A percentile compares a stretch with the other conserved stretches of the same genome.
Conservation (phyloP, 1,140 invertebrate genomes). For the Dreissena polymorpha region DNA sequence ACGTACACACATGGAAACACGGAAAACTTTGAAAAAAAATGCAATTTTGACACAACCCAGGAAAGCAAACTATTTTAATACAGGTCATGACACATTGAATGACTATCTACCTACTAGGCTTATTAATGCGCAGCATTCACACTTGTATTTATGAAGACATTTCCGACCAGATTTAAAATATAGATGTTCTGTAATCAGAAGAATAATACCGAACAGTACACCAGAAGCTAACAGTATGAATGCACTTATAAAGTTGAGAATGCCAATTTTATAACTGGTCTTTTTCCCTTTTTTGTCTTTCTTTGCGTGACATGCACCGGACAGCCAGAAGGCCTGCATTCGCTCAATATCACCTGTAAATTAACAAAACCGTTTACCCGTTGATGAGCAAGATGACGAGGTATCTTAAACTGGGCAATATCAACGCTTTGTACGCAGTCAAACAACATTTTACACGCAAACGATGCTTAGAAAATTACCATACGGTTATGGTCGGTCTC, state of each 20-base stretch:
- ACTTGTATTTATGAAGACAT: conserved; percentile 91
- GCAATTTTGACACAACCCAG: too few species aligned
- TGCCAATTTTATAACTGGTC: conserved; percentile 90
- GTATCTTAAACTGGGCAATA: too few species aligned
- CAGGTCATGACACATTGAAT: too few species aligned
- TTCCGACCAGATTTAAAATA: conserved; percentile 95
- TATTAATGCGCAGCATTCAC: conserved; percentile 94
- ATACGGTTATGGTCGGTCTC: too few species aligned
- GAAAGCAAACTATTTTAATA: too few species aligned
- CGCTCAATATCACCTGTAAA: conserved; percentile 92
- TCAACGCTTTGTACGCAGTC: too few species aligned
- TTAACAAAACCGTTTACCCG: too few species aligned
- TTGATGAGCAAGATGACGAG: too few species aligned
- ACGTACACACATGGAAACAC: too few species aligned
- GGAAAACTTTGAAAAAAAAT: too few species aligned
- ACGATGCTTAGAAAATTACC: too few species aligned
- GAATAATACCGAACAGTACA: conserved; percentile 91
- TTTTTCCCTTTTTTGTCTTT: conserved; percentile 63
- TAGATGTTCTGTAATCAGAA: conserved; percentile 93
- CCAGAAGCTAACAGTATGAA: conserved; percentile 97
- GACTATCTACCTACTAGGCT: conserved; percentile 85
- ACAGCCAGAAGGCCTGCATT: conserved; percentile 97
- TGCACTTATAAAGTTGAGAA: conserved; percentile 96
- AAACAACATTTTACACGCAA: too few species aligned
- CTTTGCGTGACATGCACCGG: conserved; percentile 94